These are phyloP conservation scores for Clarias fuscus DNA, from an alignment of 2,797 vertebrate genomes.

Conservation along the genomic window DNA sequence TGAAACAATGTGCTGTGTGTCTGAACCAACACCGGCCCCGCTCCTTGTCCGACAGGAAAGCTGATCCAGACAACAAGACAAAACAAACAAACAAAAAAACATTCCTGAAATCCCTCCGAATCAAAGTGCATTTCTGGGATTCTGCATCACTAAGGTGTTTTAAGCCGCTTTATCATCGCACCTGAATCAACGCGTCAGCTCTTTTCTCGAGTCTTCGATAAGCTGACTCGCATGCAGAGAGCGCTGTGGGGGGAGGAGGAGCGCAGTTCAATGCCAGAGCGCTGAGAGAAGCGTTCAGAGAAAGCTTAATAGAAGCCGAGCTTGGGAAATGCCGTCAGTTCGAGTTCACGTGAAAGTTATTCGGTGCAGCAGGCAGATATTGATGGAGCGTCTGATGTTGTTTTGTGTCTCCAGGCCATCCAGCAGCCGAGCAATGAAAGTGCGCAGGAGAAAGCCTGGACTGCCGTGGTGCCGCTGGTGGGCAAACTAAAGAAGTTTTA, in stretches of 20 bases:
- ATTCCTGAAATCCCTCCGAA: background rate
- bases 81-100: background rate
- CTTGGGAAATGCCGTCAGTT: background rate
- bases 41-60: background rate
- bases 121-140: background rate
- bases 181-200: background rate
- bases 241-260: background rate
- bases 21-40: background rate
- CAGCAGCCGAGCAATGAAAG: constrained; percentile 88
- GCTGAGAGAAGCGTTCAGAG: background rate
- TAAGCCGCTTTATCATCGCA: background rate
- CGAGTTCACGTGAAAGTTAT: background rate
- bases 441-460: constrained; percentile 92
- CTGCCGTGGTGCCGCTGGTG: constrained; percentile 90
- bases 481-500: constrained; percentile 96
- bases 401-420: constrained; percentile 81
- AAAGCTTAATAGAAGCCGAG: background rate
- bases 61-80: background rate
- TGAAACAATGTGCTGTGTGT: constrained; percentile 14
- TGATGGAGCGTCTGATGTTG: background rate
- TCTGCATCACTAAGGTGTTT: background rate
- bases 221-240: background rate
- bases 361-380: background rate
- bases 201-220: background rate
- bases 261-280: background rate